Conservation (phyloP, 2,888 invertebrate species). For the Seira sanloemensis region DNA sequence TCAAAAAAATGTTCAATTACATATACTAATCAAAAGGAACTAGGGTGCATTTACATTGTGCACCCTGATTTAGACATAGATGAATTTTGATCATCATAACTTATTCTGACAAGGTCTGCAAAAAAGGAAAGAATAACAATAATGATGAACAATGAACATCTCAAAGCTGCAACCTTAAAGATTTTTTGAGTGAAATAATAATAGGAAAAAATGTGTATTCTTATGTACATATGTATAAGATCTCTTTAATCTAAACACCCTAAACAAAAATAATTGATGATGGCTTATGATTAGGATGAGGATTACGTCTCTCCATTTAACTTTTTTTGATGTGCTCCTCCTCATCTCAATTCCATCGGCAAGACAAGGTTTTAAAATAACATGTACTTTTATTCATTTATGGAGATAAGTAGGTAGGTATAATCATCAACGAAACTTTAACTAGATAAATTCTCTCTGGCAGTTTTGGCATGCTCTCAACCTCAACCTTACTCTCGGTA, state of each 20-base stretch:
- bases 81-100: constrained; percentile 17
- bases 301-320: constrained; percentile 17
- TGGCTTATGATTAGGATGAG: constrained; percentile 14
- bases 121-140: constrained; percentile 31
- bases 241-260: not conserved
- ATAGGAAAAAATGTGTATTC: constrained; percentile 9
- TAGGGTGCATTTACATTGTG: too few relatives aligned
- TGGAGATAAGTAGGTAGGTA: too few relatives aligned
- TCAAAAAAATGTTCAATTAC: too few relatives aligned
- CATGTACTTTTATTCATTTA: too few relatives aligned
- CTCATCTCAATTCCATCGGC: too few relatives aligned
- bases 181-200: constrained; percentile 18
- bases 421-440: too few relatives aligned
- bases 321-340: constrained; percentile 18
- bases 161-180: too few relatives aligned
- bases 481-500: too few relatives aligned
- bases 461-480: constrained; percentile 41
- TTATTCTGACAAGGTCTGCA: constrained; percentile 6
- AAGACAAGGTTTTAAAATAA: too few relatives aligned
- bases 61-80: too few relatives aligned
- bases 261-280: constrained; percentile 36
- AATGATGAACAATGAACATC: constrained; percentile 21
- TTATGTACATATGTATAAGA: not conserved
- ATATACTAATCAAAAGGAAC: too few relatives aligned
- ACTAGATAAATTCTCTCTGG: constrained; percentile 40